Percentiles rank a stretch among this genome's conserved stretches.
phyloP scores from a whole-genome alignment of 2,888 invertebrate genomes.

The Tetropium fuscum region DNA sequence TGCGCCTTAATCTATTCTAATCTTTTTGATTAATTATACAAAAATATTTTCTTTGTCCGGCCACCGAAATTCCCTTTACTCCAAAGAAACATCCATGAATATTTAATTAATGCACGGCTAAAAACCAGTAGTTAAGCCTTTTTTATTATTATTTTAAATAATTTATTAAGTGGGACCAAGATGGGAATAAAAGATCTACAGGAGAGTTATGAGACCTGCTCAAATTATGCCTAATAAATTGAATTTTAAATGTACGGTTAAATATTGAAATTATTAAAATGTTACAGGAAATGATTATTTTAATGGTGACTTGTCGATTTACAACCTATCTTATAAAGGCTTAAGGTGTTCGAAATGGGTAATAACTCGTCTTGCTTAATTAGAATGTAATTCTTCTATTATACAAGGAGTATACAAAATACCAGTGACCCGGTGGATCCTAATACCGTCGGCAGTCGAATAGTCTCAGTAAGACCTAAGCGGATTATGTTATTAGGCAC shows the following conservation, averaged over 20 bases:
- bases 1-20: conserved; percentile 28
- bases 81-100: conserved; percentile 23
- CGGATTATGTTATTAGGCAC: too few species aligned
- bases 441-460: too few species aligned
- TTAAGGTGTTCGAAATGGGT: too few species aligned
- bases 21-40: conserved; percentile 29
- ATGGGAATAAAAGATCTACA: conserved; percentile 21
- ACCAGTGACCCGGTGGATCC: too few species aligned
- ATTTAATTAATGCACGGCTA: conserved; percentile 21
- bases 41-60: conserved; percentile 26
- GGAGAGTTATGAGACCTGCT: conserved; percentile 11
- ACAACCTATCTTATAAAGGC: background rate
- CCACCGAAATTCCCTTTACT: conserved; percentile 19
- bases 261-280: conserved; percentile 17
- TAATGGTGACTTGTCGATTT: background rate
- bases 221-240: conserved; percentile 18
- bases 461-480: too few species aligned
- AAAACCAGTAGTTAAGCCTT: conserved; percentile 24
- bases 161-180: conserved; percentile 18
- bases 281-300: conserved; percentile 1
- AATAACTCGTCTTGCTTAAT: too few species aligned
- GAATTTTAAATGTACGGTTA: conserved; percentile 20
- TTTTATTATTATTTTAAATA: conserved; percentile 23
- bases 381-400: too few species aligned
- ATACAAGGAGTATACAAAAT: too few species aligned